Percentiles rank a stretch among this genome's conserved stretches.
Evolutionary conservation across 2,888 invertebrate species (phyloP).

Genomic region (Crossocerus cetratus): DNA sequence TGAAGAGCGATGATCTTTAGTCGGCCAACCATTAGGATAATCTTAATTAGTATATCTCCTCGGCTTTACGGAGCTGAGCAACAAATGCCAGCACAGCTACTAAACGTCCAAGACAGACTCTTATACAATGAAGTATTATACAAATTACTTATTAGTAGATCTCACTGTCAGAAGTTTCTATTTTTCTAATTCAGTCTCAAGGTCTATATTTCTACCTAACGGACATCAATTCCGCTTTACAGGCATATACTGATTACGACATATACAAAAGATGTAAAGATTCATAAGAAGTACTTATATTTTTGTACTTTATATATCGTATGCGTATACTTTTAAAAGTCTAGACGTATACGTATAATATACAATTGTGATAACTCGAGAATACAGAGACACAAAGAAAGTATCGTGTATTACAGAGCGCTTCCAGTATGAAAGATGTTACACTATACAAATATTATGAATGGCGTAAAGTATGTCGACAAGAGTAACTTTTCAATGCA

Average conservation of each 20-base stretch:
- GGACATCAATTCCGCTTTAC: neutral
- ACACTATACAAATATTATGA: neutral
- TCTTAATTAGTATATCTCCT: neutral
- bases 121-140: neutral
- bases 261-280: constrained; percentile 3
- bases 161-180: constrained; percentile 2
- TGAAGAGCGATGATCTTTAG: constrained; percentile 37
- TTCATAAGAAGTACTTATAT: constrained; percentile 35
- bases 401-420: neutral
- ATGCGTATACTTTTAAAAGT: neutral
- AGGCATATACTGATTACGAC: neutral
- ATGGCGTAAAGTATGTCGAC: too few relatives aligned
- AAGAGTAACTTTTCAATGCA: neutral
- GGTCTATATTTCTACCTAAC: neutral
- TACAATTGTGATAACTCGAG: constrained; percentile 20
- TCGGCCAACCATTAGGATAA: neutral
- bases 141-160: constrained; percentile 9
- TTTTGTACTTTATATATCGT: constrained; percentile 43
- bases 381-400: neutral
- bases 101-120: neutral
- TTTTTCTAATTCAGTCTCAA: constrained; percentile 14
- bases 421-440: neutral
- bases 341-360: neutral
- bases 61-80: neutral
- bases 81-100: neutral